Conservation (phyloP, 2,797 vertebrate genomes). For the Antrozous pallidus region DNA sequence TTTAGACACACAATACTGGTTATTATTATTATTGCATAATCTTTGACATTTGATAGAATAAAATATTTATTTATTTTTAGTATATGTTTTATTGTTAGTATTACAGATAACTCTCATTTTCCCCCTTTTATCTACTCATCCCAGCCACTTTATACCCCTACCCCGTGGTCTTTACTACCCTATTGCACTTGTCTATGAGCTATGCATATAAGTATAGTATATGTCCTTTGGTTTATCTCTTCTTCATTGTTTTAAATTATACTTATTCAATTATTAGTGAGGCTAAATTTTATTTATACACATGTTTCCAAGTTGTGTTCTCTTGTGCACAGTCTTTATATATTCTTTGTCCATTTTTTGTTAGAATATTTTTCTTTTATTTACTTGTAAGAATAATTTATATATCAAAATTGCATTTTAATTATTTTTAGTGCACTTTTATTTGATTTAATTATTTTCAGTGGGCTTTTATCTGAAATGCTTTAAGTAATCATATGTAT, state of each 20-base stretch:
- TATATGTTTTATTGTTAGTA: too few relatives aligned
- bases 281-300: background rate
- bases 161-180: too few relatives aligned
- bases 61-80: background rate
- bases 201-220: too few relatives aligned
- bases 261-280: background rate
- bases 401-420: background rate
- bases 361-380: background rate
- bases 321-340: background rate
- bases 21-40: background rate
- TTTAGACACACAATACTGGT: background rate
- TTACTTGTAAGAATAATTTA: background rate
- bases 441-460: slow-evolving; percentile 1
- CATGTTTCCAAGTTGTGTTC: background rate
- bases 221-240: too few relatives aligned
- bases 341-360: background rate
- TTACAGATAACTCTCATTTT: too few relatives aligned
- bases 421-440: background rate
- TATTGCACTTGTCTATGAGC: too few relatives aligned
- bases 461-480: background rate
- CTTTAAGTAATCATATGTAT: background rate
- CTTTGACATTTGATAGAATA: background rate
- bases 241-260: background rate
- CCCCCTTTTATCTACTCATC: too few relatives aligned
- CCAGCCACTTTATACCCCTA: too few relatives aligned